A percentile compares a stretch with the other conserved stretches of the same genome.
phyloP scores from a whole-genome alignment of 2,113 vertebrate species.

The Sander lucioperca region DNA sequence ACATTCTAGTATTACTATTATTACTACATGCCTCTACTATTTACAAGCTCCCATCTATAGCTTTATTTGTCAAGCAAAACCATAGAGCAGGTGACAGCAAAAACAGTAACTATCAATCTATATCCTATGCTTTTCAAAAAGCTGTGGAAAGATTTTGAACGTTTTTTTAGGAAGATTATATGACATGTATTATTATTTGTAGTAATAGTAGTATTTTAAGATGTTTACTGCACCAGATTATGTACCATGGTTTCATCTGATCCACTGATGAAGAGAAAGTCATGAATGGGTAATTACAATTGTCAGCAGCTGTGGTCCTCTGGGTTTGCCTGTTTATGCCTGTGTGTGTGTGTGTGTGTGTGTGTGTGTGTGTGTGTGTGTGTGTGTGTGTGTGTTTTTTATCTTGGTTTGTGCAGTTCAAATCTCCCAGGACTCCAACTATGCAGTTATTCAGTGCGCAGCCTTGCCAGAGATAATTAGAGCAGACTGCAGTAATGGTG shows the following conservation, averaged over 20 bases:
- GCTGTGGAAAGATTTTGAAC: neutral
- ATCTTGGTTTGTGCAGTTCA: conserved; percentile 31
- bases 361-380: neutral
- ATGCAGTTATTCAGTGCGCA: conserved; percentile 42
- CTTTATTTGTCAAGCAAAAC: neutral
- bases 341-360: neutral
- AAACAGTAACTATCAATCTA: neutral
- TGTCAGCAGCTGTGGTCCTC: conserved; percentile 49
- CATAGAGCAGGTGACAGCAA: too few relatives aligned
- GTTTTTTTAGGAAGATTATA: neutral
- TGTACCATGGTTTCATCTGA: conserved; percentile 8
- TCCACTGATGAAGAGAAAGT: conserved; percentile 39
- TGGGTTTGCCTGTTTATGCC: conserved; percentile 5
- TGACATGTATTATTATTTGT: neutral
- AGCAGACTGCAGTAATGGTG: conserved; percentile 41
- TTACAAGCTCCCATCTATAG: neutral
- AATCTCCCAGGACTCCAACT: conserved; percentile 33
- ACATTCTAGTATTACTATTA: too few relatives aligned
- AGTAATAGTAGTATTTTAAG: neutral
- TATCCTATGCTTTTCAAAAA: neutral
- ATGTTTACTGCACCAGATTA: neutral
- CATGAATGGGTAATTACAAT: conserved; percentile 64
- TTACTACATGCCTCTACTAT: neutral
- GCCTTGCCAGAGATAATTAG: conserved; percentile 52
- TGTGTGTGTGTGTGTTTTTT: neutral